Percentiles rank a stretch among this genome's conserved stretches.
Conservation (phyloP, 1,140 invertebrate species). For the Ips typographus region DNA sequence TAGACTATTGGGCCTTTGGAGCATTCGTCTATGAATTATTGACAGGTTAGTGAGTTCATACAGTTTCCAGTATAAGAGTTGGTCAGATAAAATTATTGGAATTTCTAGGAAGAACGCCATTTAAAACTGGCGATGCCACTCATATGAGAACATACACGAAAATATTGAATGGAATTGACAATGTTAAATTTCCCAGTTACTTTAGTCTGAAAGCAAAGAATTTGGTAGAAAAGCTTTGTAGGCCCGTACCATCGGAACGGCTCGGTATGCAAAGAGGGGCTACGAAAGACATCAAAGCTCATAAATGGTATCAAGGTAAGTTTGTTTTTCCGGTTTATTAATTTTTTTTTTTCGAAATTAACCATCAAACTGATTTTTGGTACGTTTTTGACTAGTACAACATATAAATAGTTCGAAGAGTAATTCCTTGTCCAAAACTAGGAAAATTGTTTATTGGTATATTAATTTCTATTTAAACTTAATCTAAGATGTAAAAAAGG, state of each 20-base stretch:
- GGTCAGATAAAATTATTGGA: neutral
- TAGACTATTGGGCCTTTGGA: conserved; percentile 95
- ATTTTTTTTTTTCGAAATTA: too few relatives aligned
- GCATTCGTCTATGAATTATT: conserved; percentile 91
- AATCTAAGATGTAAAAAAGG: too few relatives aligned
- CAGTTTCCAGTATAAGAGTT: neutral
- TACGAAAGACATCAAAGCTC: conserved; percentile 88
- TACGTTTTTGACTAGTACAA: conserved; percentile 26
- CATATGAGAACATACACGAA: conserved; percentile 98
- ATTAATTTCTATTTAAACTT: too few relatives aligned
- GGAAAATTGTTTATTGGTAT: too few relatives aligned
- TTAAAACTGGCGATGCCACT: conserved; percentile 77
- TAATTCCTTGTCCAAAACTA: too few relatives aligned
- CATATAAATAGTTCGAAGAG: neutral
- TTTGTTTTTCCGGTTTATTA: neutral
- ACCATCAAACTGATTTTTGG: too few relatives aligned
- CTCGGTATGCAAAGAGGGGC: conserved; percentile 90
- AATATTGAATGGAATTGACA: conserved; percentile 89
- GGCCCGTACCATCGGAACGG: conserved; percentile 86
- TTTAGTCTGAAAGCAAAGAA: conserved; percentile 77
- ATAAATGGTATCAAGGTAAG: conserved; percentile 67
- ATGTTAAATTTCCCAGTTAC: conserved; percentile 78
- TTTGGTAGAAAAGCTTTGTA: conserved; percentile 85
- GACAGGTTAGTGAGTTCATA: conserved; percentile 60
- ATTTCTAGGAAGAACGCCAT: conserved; percentile 75